A percentile compares a stretch with the other conserved stretches of the same genome.
Conservation (phyloP, 2,113 vertebrate genomes). For the Chloebia gouldiae region DNA sequence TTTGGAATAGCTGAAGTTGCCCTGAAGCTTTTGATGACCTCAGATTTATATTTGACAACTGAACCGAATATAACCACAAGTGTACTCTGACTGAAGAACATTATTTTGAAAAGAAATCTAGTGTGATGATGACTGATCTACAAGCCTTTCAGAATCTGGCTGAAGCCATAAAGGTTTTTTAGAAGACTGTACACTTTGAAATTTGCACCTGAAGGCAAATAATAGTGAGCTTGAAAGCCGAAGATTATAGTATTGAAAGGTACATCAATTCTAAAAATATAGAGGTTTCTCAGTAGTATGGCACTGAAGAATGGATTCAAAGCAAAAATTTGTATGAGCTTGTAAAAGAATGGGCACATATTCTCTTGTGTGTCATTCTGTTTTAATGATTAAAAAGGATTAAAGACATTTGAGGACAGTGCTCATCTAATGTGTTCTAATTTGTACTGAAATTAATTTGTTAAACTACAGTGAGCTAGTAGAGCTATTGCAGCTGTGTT, state of each 20-base stretch:
- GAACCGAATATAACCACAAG: slow-evolving; percentile 73
- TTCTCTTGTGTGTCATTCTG: neutral
- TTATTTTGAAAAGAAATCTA: slow-evolving; percentile 80
- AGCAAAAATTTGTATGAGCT: slow-evolving; percentile 12
- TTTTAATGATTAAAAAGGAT: slow-evolving; percentile 37
- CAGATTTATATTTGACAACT: slow-evolving; percentile 84
- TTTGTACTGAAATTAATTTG: slow-evolving; percentile 24
- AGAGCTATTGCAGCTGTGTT: slow-evolving; percentile 38
- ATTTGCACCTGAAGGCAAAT: slow-evolving; percentile 76
- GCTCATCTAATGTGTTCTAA: neutral
- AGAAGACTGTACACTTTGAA: slow-evolving; percentile 76
- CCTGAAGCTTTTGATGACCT: slow-evolving; percentile 72
- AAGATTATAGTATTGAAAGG: slow-evolving; percentile 78
- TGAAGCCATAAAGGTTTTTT: slow-evolving; percentile 73
- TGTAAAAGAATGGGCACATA: slow-evolving; percentile 20
- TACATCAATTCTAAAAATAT: slow-evolving; percentile 77
- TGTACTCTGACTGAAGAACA: slow-evolving; percentile 76
- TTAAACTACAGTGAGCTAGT: neutral
- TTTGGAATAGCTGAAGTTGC: slow-evolving; percentile 73
- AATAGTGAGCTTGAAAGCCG: slow-evolving; percentile 76
- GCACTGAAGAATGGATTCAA: slow-evolving; percentile 54
- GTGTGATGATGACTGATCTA: slow-evolving; percentile 72
- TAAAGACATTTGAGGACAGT: slow-evolving; percentile 1
- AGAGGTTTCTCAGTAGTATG: slow-evolving; percentile 63
- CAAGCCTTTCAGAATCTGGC: slow-evolving; percentile 69